Evolutionary conservation across 2,113 vertebrate species (phyloP), one percentile per base, ranked within the genome.

Genomic region (Sinocyclocheilus anshuiensis): DNA sequence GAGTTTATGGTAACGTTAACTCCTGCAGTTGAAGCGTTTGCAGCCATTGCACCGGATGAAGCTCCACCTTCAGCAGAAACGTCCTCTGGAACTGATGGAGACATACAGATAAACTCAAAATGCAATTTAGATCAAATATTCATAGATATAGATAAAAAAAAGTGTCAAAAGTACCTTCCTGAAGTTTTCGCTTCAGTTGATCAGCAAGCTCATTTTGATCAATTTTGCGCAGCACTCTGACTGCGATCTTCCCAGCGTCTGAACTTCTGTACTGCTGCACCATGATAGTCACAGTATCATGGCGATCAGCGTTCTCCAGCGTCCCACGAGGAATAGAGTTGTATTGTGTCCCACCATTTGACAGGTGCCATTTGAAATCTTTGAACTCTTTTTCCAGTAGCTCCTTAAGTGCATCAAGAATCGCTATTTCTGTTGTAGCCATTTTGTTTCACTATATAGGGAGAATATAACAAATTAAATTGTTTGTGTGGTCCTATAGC

Each of bases 301-400:
- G 1, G 0, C 6, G 11, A 3, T 55, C 4, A 16, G 72, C 61
- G 0, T 72, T 42, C 65, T 87, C 83, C 11, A 89, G 81, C 11
- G 6, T 85, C 15, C 71, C 33, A 48, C 63, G 22, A 29, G 88
- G 4, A 61, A 89, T 59, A 0, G 57, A 5, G 50, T 13, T 12
- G 3, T 53, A 13, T 50, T 13, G 6, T 53, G 50, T 53, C 50
- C 50, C 22, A 10, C 5, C 7, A 0, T 59, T 26, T 1, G 2
- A 53, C 42, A 87, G 61, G 1, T 4, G 24, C 74, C 50, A 55
- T 74, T 86, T 89, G 69, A 89, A 89, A 5, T 22, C 36, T 15
- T 76, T 48, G 2, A 87, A 59, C 2, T 83, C 86, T 0, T 10
- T 10, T 24, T 59, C 12, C 9, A 45, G 1, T 50, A 55, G 50